Base-by-base conservation (phyloP, 2,797 vertebrate genomes). In the Silurus aristotelis region DNA sequence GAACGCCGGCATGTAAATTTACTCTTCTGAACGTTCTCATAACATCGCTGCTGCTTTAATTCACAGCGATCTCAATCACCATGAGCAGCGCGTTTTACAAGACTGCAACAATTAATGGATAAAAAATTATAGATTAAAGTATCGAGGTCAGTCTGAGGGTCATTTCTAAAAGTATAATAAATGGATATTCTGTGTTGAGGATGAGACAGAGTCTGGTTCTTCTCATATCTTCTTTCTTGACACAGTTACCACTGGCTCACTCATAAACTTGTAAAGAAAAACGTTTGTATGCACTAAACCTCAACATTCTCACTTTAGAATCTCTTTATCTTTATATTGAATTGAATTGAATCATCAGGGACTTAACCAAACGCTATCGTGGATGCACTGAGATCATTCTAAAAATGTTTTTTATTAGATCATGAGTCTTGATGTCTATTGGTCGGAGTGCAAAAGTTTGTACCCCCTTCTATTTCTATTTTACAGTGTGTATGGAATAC, bases 1-100 rank as follows among this genome's bases (percentile, higher is more conserved):
- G 14, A 31, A 58, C 58, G 14, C 19, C 6, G n/a, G 52, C 80
- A 48, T 31, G 82, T 48, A 80, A 70, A 83, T 31, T 43, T 43
- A 38, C 38, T 60, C 31, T 70, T 82, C 72, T 20, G 15, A 80
- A 78, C 58, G 8, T 52, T 83, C 73, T 79, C 82, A 83, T 73
- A 83, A 83, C 43, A 75, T 14, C 20, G 9, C 25, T 63, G 48
- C 63, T 82, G 66, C 82, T 78, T 77, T 81, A 72, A 72, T 76
- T 61, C 43, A 64, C 31, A 58, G 31, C 46, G 25, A 19, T 84
- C 43, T 80, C 31, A 68, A 75, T 63, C 78, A 52, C 7, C 27
- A 43, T 12, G 6, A 27, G 22, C n/a, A 48, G 15, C n/a, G 61
- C 8, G 6, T 27, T 38, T 43, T 43, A 61, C 58, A 78, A 14